Evolutionary conservation across 2,797 vertebrate genomes (phyloP), one percentile per base, ranked within the genome.

Genomic region (Argya squamiceps): DNA sequence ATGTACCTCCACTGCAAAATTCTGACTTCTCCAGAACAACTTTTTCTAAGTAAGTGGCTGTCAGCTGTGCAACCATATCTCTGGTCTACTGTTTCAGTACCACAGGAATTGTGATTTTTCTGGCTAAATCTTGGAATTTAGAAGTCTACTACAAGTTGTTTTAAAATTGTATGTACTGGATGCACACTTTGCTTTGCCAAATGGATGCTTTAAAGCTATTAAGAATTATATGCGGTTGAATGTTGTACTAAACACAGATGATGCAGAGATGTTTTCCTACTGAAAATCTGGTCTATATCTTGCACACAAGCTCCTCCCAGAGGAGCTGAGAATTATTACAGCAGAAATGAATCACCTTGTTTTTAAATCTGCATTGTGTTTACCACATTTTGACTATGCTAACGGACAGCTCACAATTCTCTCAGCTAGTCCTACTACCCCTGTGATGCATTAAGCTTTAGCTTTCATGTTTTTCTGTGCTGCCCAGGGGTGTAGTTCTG

Each of bases 291-390:
- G 17, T 21, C 16, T n/a, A n/a, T 95, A 43, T 23, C 86, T 97
- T 95, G 78, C 92, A 84, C 91, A 67, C 65, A 93, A 95, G 96
- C 97, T 96, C 97, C 98, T 89, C 69, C 97, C 83, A 43, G 97
- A 96, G 98, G 97, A 95, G 2, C 34, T 83, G 67, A 80, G 44
- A 36, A 53, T 86, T 88, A 97, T 46, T 97, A 59, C 95, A 96
- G 21, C 10, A 26, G 18, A 43, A 70, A 3, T 18, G 17, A 68
- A 27, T 4, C 14, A 11, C 1, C 4, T 79, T 24, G 4, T 49
- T 68, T 68, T 86, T 60, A 63, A 73, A 41, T 34, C 6, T 52
- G 9, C 15, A 4, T 52, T 49, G 3, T 17, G 22, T 37, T 88
- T 62, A 7, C 1, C 16, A 36, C 8, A 9, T 44, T 70, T 56